Evolutionary conservation across 2,113 vertebrate species (phyloP), one percentile per base, ranked within the genome.

Genomic region (Eptatretus burgeri): DNA sequence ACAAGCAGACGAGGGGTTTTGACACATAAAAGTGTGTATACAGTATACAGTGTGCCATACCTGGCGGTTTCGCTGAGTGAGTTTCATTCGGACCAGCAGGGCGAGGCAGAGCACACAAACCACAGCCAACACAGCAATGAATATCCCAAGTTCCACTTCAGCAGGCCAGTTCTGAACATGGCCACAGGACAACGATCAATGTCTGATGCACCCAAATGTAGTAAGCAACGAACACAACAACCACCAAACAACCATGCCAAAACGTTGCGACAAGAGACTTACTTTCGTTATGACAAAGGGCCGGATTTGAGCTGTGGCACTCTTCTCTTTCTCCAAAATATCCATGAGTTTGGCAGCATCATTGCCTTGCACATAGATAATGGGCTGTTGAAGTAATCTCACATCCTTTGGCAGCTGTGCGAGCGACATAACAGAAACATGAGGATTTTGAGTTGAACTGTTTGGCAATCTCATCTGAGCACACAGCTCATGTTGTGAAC

Each of bases 251-350:
- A 41, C 27, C 27, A 41, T 41, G 27, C 27, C 27, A 41, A 41
- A 41, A 41, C 27, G 3, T 41, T 41, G 27, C 7, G 27, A 41
- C 27, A 7, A 41, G 7, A 41, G 27, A 41, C 27, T 60, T 12
- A 60, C 56, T 20, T 60, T 20, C n/a, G n/a, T 9, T 60, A n/a
- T 20, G 56, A 60, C 56, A 9, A 17, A 17, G 56, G 56, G 89
- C 70, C 95, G 91, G 64, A 98, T 98, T 68, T 87, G 78, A 12
- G 91, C 91, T 51, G 88, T 81, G 0, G 91, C 91, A 66, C 93
- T 85, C 70, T 98, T 98, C 79, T 98, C 88, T 72, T 98, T 95
- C 77, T 98, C 95, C 62, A 98, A 88, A 2, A 98, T 98, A 75
- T 93, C 93, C 91, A 98, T 98, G 49, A 98, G 72, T 71, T 93